phyloP scores from a whole-genome alignment of 2,113 vertebrate species.

The Hemibagrus wyckioides region DNA sequence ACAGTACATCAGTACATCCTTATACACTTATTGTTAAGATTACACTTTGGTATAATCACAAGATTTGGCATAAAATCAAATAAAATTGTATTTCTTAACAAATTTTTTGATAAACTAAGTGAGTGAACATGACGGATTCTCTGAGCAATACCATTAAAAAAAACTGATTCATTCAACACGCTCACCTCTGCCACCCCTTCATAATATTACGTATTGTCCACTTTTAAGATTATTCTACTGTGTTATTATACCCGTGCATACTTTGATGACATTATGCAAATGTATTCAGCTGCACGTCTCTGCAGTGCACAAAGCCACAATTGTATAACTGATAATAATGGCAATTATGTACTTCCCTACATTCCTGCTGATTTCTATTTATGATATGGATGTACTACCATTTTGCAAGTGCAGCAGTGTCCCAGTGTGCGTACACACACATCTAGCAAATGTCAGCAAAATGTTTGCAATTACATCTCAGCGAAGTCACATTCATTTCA shows the following conservation, averaged over 20 bases:
- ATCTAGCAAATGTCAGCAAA: background rate
- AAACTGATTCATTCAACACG: background rate
- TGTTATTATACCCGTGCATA: too few relatives aligned
- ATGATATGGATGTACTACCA: background rate
- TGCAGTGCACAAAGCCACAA: background rate
- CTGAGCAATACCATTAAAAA: background rate
- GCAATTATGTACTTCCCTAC: background rate
- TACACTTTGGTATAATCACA: background rate
- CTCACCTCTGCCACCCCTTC: background rate
- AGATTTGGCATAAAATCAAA: background rate
- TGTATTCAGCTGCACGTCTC: background rate
- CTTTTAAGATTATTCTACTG: background rate
- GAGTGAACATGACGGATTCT: background rate
- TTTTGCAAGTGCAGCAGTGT: conserved; percentile 6
- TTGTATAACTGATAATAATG: background rate
- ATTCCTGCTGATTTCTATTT: background rate
- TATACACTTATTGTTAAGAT: background rate
- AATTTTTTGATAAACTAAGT: background rate
- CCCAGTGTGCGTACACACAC: background rate
- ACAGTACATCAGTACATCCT: background rate
- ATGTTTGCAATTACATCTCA: background rate
- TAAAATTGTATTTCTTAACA: background rate
- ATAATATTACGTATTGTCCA: background rate
- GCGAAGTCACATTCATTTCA: background rate
- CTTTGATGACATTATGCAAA: background rate